Base-by-base conservation (phyloP, 2,113 vertebrate species). In the Cacatua alba region DNA sequence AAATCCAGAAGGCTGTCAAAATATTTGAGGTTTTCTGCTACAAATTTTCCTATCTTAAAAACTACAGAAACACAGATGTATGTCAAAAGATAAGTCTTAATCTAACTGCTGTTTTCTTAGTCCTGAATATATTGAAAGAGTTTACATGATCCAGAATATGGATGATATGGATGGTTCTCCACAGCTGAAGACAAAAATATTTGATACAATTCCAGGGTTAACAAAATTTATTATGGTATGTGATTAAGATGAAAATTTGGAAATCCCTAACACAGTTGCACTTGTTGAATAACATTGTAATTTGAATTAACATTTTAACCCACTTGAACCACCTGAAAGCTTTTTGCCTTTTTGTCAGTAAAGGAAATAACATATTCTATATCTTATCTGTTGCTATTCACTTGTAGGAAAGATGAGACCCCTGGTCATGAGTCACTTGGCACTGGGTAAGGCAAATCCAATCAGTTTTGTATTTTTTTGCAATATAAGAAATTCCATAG, bases 1-100 rank as follows among this genome's bases (percentile, higher is more conserved):
- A 88, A 68, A 90, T 67, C 76, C 3, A 3, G 64, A 90, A 92
- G 37, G 14, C 26, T 92, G 88, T 86, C 90, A 96, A 35, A 97
- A 90, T 88, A 95, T 88, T 93, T 92, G 49, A 65, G 19, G 3
- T 82, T 90, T 92, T 90, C 43, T 70, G 51, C 62, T 89, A 28
- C 75, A 74, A 52, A 77, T 5, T 70, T 85, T 63, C 15, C 2
- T 79, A 13, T 48, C 59, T 82, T 85, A 87, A 76, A 89, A 92
- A 37, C 43, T 87, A 57, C 57, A 62, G 48, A 87, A 95, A 55
- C 37, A 89, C 2, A 79, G 29, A 59, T 52, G 18, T 20, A 68
- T 69, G 48, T 26, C 67, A 87, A 44, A 87, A 89, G 15, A 82
- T 19, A 84, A 82, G 6, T 82, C n/a, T 87, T 85, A 76, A 77